Percentiles rank a stretch among this genome's conserved stretches.
These are phyloP conservation scores for Microcebus murinus DNA, from an alignment of 2,113 vertebrate genomes.

Conservation along the genomic window DNA sequence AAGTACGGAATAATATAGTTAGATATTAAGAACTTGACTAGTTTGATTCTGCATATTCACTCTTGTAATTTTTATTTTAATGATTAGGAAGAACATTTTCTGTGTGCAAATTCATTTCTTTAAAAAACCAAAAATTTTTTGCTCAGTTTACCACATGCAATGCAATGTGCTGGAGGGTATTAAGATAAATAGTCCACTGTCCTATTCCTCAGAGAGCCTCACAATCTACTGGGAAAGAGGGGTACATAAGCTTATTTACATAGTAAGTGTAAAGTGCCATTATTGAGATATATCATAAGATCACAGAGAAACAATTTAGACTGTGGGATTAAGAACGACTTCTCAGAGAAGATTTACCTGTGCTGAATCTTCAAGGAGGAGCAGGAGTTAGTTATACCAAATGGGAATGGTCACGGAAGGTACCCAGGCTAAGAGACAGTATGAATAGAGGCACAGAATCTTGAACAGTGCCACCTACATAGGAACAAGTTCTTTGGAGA, in stretches of 20 bases:
- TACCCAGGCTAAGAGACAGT: background rate
- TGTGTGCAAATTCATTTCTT: conserved; percentile 16
- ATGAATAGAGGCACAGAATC: background rate
- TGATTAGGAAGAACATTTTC: conserved; percentile 32
- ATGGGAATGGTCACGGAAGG: background rate
- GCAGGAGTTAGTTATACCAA: background rate
- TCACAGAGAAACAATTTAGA: background rate
- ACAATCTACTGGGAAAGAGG: background rate
- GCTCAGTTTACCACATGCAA: background rate
- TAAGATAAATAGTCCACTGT: background rate
- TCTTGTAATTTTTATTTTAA: conserved; percentile 24
- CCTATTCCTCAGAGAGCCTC: background rate
- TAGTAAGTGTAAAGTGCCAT: background rate
- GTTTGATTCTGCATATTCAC: conserved; percentile 22
- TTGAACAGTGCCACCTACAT: background rate
- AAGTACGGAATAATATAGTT: background rate
- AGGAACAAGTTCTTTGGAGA: background rate
- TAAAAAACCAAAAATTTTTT: background rate
- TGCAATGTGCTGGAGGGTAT: background rate
- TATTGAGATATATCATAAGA: background rate
- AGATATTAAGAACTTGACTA: conserved; percentile 22
- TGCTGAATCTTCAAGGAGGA: background rate
- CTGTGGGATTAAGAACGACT: background rate
- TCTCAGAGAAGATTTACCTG: background rate
- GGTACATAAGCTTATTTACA: background rate